phyloP scores from a whole-genome alignment of 2,888 invertebrate genomes.

The Patella depressa region DNA sequence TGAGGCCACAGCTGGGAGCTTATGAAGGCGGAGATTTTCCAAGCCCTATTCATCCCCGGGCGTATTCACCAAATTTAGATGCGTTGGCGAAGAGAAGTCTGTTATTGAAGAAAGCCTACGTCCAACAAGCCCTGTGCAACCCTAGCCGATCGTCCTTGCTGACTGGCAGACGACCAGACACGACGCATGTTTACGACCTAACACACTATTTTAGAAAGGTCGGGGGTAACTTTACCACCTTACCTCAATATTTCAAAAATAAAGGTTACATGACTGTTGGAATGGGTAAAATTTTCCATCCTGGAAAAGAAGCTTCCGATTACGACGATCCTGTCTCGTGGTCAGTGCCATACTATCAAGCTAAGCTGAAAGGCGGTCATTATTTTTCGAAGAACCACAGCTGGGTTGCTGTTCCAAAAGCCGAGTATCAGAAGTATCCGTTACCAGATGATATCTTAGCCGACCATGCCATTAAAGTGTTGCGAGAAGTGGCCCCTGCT shows the following conservation, averaged over 20 bases:
- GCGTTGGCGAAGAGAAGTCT: slow-evolving; percentile 78
- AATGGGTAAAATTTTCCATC: slow-evolving; percentile 87
- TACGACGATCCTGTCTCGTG: slow-evolving; percentile 51
- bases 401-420: slow-evolving; percentile 46
- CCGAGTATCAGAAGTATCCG: slow-evolving; percentile 73
- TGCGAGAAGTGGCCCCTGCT: slow-evolving; percentile 68
- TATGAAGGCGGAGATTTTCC: slow-evolving; percentile 61
- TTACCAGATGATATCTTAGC: slow-evolving; percentile 85
- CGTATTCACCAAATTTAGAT: slow-evolving; percentile 83
- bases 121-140: slow-evolving; percentile 88
- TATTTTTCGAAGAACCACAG: slow-evolving; percentile 26
- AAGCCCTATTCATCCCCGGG: slow-evolving; percentile 75
- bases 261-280: slow-evolving; percentile 84
- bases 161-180: slow-evolving; percentile 87
- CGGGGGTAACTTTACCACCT: slow-evolving; percentile 83
- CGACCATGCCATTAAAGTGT: slow-evolving; percentile 77
- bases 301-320: slow-evolving; percentile 69
- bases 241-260: slow-evolving; percentile 86
- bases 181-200: slow-evolving; percentile 84
- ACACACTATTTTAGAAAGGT: slow-evolving; percentile 81
- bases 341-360: slow-evolving; percentile 43
- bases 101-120: slow-evolving; percentile 78
- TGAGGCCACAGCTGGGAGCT: neutral
- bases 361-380: slow-evolving; percentile 16
- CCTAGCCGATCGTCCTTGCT: slow-evolving; percentile 79